Evolutionary conservation across 2,888 invertebrate species (phyloP), one percentile per base, ranked within the genome.

Genomic region (Atethmia centrago): DNA sequence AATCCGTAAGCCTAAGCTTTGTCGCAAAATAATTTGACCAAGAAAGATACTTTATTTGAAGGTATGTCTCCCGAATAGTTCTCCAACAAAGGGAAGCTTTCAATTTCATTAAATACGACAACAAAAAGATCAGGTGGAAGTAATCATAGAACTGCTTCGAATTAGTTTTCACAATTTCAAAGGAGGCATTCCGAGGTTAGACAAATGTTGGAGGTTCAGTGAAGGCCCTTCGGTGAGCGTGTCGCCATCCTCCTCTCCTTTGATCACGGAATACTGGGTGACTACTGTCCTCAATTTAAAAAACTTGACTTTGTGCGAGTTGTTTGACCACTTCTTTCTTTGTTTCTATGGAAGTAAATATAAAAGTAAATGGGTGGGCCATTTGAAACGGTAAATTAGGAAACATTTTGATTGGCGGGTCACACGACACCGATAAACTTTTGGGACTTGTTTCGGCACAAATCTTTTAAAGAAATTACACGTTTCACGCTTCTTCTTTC

Each of bases 101-200:
- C 90, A 90, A 92, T 92, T 93, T 93, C 91, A 93, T 94, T 93
- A 93, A 93, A 93, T 90, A 91, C 88, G 88, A 90, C 90, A 90
- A 89, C 89, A 89, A 91, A 90, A 89, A 91, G 87, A 90, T 92
- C 90, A 90, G 86, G 89, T 91, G 89, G 90, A 90, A 92, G 88
- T 88, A 87, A 91, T 89, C 87, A 88, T 88, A 85, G 87, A 91
- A 93, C 89, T 91, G 93, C 93, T 93, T 94, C 89, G 92, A 92
- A 94, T 95, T 94, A 94, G 94, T 95, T 95, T 93, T 91, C 87
- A 91, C 90, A 90, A 91, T 92, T 91, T 93, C 93, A 94, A 95
- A 94, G 94, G 91, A 90, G 85, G 92, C 93, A 95, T 95, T 94
- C 95, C 91, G 86, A 90, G 90, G 93, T 92, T 93, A 93, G 93